Base-by-base conservation (phyloP, 1,140 invertebrate genomes). In the Megalonaias nervosa region DNA sequence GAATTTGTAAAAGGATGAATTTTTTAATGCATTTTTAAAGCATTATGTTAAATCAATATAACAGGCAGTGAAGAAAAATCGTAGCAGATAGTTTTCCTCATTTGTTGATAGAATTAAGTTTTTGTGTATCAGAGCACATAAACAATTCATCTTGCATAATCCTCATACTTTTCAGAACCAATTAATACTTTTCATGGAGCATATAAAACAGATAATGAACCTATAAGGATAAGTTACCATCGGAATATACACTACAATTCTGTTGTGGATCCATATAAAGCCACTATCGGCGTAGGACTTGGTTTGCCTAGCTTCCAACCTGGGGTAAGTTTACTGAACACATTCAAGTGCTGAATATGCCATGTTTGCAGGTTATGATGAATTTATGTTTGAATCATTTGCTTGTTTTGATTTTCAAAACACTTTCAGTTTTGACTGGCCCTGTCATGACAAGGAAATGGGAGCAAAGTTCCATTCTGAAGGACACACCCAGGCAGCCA, bases 181-280 rank as follows among this genome's bases (percentile, higher is more conserved):
- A 97, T 97, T 26, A 97, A 98, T 90, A 97, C 95, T 71, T 98
- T 98, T 89, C 95, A 97, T 89, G 92, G 95, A 79, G 89, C 94
- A 81, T 92, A 94, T 23, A 94, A 94, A 88, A 94, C 93, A 79
- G 94, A 95, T 87, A 95, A 91, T 85, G 89, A 95, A 80, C 96
- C 97, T 4, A 95, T 98, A 79, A 92, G 97, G 74, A 91, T 98
- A 55, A 97, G 96, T 83, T 98, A 98, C 92, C 97, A 98, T 90
- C 93, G 95, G 84, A 95, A 94, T 86, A 94, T 94, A 69, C 97
- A 98, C 91, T 98, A 98, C 87, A 98, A 98, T 91, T 96, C 95
- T 67, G 94, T 98, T 79, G 93, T 97, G 65, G 95, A 98, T 92
- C 97, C 97, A 3, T 95, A 94, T 80, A 96, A 96, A 90, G 90